Base-by-base conservation (phyloP, 1,140 invertebrate genomes). In the Asbolus verrucosus region DNA sequence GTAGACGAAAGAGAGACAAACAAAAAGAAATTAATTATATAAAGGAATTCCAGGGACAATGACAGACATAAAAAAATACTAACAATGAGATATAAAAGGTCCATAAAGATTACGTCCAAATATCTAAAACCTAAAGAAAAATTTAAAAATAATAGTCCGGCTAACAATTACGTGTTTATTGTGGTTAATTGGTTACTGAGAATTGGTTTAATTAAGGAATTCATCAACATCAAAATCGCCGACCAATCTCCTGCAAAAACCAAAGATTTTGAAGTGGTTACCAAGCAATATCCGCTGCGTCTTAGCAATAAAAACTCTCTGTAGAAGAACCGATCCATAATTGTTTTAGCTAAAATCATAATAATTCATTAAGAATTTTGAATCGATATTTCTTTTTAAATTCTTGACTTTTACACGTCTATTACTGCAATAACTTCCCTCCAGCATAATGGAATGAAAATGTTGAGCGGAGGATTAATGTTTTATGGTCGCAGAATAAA, bases 191-290 rank as follows among this genome's bases (percentile, higher is more conserved):
- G 71, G 68, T 66, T 73, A 73, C 71, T 24, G 33, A 68, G 71
- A 73, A 73, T 66, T 73, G 67, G 63, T 70, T 65, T 73, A 73
- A 73, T 73, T 73, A 70, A 60, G 41, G 65, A 70, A 73, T 73
- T 70, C 69, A 70, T 13, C 61, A 62, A 59, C 69, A 46, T 41
- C 38, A 36, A 46, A 54, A 54, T 54, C 13, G 9, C 65, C 59
- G 54, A 27, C 67, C 8, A 36, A 3, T 11, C 11, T 54, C 21
- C 14, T 27, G 21, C 11, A 54, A 54, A 54, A 54, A 54, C n/a
- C 21, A 13, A 21, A 6, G n/a, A 54, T 16, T 24, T 24, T 18
- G 1, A 9, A 18, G 18, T 39, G 18, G 30, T 5, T 18, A 36
- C 19, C 24, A 62, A 62, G 30, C 5, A 6, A 11, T 6, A 6